These are phyloP conservation scores for Vulpes ferrilata DNA, from an alignment of 2,113 vertebrate species.

Conservation along the genomic window DNA sequence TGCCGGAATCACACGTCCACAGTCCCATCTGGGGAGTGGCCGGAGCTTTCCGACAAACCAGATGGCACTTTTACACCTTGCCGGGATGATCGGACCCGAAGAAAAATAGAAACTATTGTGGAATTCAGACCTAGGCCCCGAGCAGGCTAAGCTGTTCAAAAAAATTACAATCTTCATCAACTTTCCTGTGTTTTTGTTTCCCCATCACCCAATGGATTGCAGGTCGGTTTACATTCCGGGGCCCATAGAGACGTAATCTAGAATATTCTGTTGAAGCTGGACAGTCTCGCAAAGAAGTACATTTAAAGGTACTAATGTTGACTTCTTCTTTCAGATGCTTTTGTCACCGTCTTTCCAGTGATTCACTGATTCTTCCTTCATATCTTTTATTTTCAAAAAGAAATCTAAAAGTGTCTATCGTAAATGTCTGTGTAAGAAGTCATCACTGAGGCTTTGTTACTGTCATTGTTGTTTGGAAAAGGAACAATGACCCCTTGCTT, in stretches of 20 bases:
- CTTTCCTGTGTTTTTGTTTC: conserved; percentile 11
- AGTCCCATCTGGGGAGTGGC: background rate
- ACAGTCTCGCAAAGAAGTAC: conserved; percentile 5
- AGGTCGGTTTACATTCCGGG: background rate
- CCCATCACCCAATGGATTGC: background rate
- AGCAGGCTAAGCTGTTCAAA: background rate
- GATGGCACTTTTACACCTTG: background rate
- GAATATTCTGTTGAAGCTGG: conserved; percentile 29
- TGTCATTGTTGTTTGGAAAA: background rate
- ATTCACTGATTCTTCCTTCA: background rate
- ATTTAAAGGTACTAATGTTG: background rate
- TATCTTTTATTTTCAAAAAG: background rate
- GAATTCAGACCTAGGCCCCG: background rate
- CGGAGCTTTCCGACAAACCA: background rate
- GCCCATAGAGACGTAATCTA: background rate
- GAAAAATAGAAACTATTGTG: background rate
- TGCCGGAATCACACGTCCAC: background rate
- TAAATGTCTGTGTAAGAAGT: background rate
- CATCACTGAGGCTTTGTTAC: background rate
- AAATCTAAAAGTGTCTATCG: background rate
- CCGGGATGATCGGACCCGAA: background rate
- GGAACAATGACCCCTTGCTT: background rate
- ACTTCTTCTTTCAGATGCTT: conserved; percentile 7
- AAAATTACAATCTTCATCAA: background rate
- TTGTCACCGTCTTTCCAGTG: background rate